Conservation (phyloP, 1,140 invertebrate species). For the Pseudobourletiella spinata region DNA sequence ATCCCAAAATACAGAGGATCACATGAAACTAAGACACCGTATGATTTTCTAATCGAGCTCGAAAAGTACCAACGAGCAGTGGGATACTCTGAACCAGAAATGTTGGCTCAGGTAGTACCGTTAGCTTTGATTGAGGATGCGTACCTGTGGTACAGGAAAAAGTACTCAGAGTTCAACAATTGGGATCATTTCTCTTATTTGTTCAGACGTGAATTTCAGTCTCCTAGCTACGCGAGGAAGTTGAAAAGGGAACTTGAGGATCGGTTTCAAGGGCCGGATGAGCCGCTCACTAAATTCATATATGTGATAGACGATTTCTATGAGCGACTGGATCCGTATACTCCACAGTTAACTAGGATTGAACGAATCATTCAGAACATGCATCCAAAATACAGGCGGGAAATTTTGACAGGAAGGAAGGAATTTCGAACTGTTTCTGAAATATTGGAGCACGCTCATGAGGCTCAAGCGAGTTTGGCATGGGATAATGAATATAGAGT, state of each 20-base stretch:
- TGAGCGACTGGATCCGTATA: background rate
- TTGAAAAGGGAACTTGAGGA: conserved; percentile 3
- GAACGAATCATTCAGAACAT: background rate
- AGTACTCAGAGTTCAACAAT: background rate
- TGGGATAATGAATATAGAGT: background rate
- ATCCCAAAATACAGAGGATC: conserved; percentile 9
- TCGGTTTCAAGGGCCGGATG: conserved; percentile 6
- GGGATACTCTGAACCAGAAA: conserved; percentile 9
- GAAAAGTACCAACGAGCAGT: conserved; percentile 13
- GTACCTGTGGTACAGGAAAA: conserved; percentile 13
- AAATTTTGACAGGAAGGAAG: background rate
- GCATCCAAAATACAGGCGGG: background rate
- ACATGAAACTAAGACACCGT: conserved; percentile 7
- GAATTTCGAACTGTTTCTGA: background rate
- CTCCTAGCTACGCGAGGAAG: conserved; percentile 1
- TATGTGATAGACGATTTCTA: conserved; percentile 9
- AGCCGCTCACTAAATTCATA: conserved; percentile 3
- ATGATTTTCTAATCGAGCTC: conserved; percentile 13
- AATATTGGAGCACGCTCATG: background rate
- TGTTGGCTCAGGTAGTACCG: conserved; percentile 10
- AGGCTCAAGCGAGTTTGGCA: background rate
- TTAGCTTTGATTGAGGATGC: conserved; percentile 9
- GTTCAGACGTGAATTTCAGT: conserved; percentile 10
- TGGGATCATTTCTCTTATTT: conserved; percentile 8
- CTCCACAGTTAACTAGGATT: background rate